Conservation (phyloP, 2,797 vertebrate genomes). For the Pyrocephalus nanus region DNA sequence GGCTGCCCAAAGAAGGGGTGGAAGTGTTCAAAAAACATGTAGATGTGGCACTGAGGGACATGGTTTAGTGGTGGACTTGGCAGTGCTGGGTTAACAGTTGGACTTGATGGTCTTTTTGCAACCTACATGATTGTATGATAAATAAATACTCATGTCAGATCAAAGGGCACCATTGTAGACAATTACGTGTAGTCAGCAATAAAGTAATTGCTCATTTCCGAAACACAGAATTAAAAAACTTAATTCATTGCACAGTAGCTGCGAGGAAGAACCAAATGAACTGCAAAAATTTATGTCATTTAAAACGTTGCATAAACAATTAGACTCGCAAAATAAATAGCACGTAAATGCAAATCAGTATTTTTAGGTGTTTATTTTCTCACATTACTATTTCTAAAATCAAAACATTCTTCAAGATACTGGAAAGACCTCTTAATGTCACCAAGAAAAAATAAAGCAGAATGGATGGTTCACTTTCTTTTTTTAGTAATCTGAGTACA, state of each 20-base stretch:
- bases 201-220: not conserved
- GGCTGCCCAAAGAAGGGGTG: not conserved
- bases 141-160: not conserved
- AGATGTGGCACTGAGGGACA: not conserved
- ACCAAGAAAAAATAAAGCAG: not conserved
- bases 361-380: not conserved
- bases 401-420: not conserved
- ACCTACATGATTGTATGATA: not conserved
- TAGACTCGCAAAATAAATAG: not conserved
- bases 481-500: not conserved
- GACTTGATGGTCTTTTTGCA: not conserved
- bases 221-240: not conserved
- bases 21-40: not conserved
- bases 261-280: not conserved
- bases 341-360: not conserved
- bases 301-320: not conserved
- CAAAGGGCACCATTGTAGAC: not conserved
- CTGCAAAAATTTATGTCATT: not conserved
- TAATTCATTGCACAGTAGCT: not conserved
- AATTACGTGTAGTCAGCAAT: not conserved
- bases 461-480: not conserved
- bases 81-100: not conserved
- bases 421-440: not conserved
- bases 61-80: not conserved
- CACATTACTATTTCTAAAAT: not conserved